A percentile compares a stretch with the other conserved stretches of the same genome.
phyloP scores from a whole-genome alignment of 2,888 invertebrate genomes.

The Germaria angustata region DNA sequence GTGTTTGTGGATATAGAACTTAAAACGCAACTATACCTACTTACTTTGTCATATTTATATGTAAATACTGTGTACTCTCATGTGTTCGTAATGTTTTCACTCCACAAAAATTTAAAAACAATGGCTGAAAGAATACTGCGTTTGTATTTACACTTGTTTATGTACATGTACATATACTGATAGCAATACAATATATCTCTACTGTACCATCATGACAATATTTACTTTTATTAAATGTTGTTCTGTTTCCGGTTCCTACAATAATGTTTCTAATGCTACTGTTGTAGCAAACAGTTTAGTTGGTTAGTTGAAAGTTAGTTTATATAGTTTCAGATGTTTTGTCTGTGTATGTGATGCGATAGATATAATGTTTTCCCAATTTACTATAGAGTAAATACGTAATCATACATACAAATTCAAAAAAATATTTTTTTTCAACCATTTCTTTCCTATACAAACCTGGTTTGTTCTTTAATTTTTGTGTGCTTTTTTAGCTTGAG shows the following conservation, averaged over 20 bases:
- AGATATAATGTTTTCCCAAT: constrained; percentile 20
- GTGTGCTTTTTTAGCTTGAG: background rate
- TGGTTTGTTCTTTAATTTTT: constrained; percentile 17
- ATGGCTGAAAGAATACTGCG: background rate
- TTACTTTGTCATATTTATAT: no score
- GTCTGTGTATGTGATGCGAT: constrained; percentile 15
- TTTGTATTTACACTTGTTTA: background rate
- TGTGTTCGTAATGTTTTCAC: constrained; percentile 13
- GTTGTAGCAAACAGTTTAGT: constrained; percentile 4
- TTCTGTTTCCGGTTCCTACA: constrained; percentile 32
- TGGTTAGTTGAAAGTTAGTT: background rate
- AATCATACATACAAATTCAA: background rate
- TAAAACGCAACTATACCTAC: no score
- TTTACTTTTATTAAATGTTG: constrained; percentile 18
- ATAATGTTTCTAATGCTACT: constrained; percentile 4
- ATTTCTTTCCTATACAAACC: constrained; percentile 11
- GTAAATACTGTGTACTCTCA: no score
- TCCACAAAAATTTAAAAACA: background rate
- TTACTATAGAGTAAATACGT: background rate
- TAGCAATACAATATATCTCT: constrained; percentile 27
- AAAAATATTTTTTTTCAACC: constrained; percentile 37
- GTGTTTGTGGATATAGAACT: no score
- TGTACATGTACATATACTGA: background rate
- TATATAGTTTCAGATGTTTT: background rate
- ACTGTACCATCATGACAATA: constrained; percentile 43